phyloP scores from a whole-genome alignment of 1,140 invertebrate genomes.

The Trachymyrmex cornetzi region DNA sequence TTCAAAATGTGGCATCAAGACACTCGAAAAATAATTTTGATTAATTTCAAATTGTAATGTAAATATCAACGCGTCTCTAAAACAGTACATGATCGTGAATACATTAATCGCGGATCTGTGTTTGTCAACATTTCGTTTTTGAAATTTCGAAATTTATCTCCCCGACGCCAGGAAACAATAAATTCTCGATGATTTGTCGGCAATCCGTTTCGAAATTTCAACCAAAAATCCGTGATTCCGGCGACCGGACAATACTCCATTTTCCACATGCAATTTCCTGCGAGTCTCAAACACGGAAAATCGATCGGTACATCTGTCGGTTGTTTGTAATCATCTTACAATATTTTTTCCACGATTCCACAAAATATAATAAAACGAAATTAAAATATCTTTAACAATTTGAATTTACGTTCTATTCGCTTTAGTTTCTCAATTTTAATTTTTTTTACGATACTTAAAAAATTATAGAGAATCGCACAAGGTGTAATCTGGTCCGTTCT shows the following conservation, averaged over 20 bases:
- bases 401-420: neutral
- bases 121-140: neutral
- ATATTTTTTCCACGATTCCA: neutral
- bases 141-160: conserved; percentile 6
- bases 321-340: neutral
- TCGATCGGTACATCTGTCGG: neutral
- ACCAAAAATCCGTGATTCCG: conserved; percentile 24
- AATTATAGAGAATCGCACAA: neutral
- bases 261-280: conserved; percentile 34
- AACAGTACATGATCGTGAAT: neutral
- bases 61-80: neutral
- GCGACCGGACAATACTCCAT: conserved; percentile 24
- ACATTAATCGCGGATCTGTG: neutral
- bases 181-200: conserved; percentile 29
- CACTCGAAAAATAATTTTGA: neutral
- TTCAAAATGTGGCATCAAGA: neutral
- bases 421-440: neutral
- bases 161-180: neutral
- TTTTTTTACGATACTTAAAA: neutral
- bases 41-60: neutral
- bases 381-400: neutral
- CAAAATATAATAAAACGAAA: neutral
- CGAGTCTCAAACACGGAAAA: neutral
- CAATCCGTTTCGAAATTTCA: conserved; percentile 17
- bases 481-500: neutral